phyloP scores from a whole-genome alignment of 2,797 vertebrate genomes.

The Phylloscopus collybita region DNA sequence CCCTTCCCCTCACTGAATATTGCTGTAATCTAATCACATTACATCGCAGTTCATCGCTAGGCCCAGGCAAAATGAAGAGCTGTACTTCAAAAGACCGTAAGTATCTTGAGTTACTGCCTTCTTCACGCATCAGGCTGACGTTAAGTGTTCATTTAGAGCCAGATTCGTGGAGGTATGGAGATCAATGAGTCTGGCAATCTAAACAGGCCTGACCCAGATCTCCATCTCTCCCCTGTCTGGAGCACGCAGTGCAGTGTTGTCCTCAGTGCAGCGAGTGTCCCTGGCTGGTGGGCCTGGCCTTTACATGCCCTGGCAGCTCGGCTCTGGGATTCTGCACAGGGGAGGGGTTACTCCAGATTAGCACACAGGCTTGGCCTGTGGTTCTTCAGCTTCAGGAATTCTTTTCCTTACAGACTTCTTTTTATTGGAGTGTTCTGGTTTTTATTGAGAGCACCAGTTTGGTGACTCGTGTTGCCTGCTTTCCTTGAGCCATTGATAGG shows the following conservation, averaged over 20 bases:
- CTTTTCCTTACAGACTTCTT: background rate
- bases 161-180: background rate
- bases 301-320: rapidly evolving
- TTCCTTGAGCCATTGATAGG: background rate
- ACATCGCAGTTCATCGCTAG: background rate
- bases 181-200: background rate
- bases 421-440: rapidly evolving
- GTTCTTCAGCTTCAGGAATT: background rate
- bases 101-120: background rate
- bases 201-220: background rate
- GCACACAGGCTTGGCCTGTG: rapidly evolving
- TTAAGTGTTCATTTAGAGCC: background rate
- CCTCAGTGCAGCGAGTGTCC: rapidly evolving
- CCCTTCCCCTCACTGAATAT: conserved; percentile 15
- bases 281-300: background rate
- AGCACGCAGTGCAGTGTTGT: background rate
- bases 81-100: background rate
- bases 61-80: background rate
- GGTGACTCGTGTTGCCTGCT: rapidly evolving
- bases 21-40: conserved; percentile 36
- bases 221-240: background rate
- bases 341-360: rapidly evolving
- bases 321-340: background rate
- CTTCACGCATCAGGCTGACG: background rate
- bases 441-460: background rate